Percentiles rank a stretch among this genome's conserved stretches.
Evolutionary conservation across 2,888 invertebrate genomes (phyloP).

Genomic region (Nemoura dubitans): DNA sequence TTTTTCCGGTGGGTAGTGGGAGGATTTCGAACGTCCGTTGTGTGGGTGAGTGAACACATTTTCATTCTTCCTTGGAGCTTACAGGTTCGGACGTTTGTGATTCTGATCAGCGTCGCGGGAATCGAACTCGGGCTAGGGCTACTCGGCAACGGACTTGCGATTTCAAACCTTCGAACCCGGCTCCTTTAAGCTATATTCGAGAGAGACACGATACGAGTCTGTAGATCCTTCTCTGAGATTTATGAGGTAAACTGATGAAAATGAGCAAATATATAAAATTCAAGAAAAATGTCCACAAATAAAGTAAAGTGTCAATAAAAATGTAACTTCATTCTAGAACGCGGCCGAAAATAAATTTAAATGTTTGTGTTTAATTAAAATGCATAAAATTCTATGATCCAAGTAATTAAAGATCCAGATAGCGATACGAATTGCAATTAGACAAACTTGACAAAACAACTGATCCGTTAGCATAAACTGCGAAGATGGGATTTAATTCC

Average conservation of each 20-base stretch:
- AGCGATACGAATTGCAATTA: background rate
- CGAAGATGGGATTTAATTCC: background rate
- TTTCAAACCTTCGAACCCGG: too few relatives aligned
- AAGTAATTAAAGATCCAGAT: background rate
- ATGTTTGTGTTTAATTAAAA: background rate
- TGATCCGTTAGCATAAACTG: background rate
- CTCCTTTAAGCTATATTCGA: too few relatives aligned
- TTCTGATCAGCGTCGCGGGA: background rate
- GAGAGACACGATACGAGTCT: too few relatives aligned
- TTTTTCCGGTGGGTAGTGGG: background rate
- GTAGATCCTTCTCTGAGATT: too few relatives aligned
- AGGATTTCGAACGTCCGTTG: background rate
- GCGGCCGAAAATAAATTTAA: background rate
- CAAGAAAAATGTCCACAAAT: too few relatives aligned
- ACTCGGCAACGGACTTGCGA: too few relatives aligned
- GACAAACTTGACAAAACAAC: background rate
- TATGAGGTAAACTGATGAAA: too few relatives aligned
- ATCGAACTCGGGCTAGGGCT: background rate
- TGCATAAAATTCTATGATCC: background rate
- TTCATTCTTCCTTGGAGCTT: background rate
- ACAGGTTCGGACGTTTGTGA: background rate
- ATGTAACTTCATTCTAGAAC: background rate
- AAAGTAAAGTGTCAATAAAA: too few relatives aligned
- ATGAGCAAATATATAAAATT: too few relatives aligned
- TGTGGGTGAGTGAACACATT: background rate